phyloP scores from a whole-genome alignment of 2,797 vertebrate species.

The Esox lucius region DNA sequence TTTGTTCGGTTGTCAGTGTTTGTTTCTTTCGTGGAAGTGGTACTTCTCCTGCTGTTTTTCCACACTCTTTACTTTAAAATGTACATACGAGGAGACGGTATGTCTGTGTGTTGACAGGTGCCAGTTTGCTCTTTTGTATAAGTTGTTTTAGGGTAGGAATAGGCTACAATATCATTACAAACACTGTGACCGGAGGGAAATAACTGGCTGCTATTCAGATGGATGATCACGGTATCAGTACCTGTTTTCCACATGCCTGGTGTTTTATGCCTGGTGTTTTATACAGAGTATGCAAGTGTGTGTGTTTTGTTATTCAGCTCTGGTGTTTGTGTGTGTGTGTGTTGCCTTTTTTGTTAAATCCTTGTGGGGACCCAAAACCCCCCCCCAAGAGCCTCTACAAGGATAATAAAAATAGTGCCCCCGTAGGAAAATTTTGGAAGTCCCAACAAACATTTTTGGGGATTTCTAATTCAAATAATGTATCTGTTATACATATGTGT shows the following conservation, averaged over 20 bases:
- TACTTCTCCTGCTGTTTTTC: background rate
- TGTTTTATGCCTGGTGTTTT: no score
- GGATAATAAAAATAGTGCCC: no score
- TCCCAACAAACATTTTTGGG: no score
- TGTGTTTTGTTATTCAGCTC: background rate
- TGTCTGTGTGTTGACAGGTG: no score
- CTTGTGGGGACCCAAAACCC: no score
- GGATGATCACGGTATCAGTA: constrained; percentile 2
- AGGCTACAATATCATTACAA: background rate
- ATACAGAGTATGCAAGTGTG: background rate
- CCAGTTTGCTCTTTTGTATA: no score
- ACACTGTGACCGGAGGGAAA: no score
- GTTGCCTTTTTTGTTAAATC: no score
- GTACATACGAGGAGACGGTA: background rate
- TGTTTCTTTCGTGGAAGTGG: background rate
- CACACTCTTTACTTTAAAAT: background rate
- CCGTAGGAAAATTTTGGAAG: no score
- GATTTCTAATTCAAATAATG: no score
- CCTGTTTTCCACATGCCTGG: background rate
- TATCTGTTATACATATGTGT: background rate
- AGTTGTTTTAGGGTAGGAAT: background rate
- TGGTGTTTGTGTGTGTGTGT: no score
- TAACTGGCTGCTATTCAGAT: constrained; percentile 30
- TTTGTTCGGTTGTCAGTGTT: background rate
- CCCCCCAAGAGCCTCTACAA: no score